Base-by-base conservation (phyloP, 2,113 vertebrate genomes). In the Lonchura striata region DNA sequence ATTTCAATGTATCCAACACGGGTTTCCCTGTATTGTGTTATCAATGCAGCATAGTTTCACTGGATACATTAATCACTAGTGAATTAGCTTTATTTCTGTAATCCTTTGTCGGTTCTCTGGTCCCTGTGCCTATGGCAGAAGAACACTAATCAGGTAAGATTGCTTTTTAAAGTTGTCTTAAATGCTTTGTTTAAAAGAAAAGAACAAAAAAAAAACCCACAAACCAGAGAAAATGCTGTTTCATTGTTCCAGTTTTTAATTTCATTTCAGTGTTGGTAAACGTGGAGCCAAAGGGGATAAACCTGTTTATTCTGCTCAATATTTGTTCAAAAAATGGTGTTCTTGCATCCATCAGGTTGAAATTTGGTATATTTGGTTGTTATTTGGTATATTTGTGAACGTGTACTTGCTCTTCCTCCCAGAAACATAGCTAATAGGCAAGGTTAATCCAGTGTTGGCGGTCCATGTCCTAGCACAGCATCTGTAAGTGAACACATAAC, bases 361-460 rank as follows among this genome's bases (percentile, higher is more conserved):
- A 97, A 97, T 95, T 97, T 98, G 97, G 98, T 98, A 87, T 98
- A 96, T 97, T 94, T 98, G 96, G 96, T 97, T 98, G 97, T 98
- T 97, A 96, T 98, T 97, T 98, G 97, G 98, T 98, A 95, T 98
- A 98, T 98, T 97, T 99, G 98, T 99, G 99, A 99, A 99, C 98
- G 98, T 99, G 99, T 99, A 99, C 99, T 98, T 99, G 99, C 99
- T 99, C 99, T 98, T 99, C 99, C 99, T 99, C 99, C 99, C 99
- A 99, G 99, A 98, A 98, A 98, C 99, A 99, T 99, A 99, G 99
- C 99, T 99, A 98, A 98, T 99, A 99, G 99, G 99, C 99, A 99
- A 98, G 99, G 99, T 99, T 99, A 99, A 99, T 98, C 99, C 99
- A 99, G 99, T 98, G 99, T 99, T 99, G 98, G 98, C 98, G 98